A percentile compares a stretch with the other conserved stretches of the same genome.
phyloP scores from a whole-genome alignment of 2,888 invertebrate genomes.

The Mycogona germanica region DNA sequence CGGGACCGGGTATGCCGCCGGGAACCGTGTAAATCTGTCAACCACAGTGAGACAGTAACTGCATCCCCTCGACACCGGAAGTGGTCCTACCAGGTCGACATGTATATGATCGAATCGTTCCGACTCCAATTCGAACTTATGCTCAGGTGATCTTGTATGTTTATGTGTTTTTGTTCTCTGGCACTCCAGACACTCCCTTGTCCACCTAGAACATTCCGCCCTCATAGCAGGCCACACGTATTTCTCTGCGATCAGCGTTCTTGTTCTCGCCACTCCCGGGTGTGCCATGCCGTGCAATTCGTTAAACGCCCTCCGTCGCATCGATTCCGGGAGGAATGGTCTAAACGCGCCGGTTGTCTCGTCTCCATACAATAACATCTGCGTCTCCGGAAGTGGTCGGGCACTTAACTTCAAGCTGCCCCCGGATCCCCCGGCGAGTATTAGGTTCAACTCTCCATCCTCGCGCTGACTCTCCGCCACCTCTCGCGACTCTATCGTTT shows the following conservation, averaged over 20 bases:
- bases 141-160: not conserved
- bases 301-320: not conserved
- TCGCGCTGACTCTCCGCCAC: not conserved
- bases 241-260: not conserved
- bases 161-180: slow-evolving; percentile 4
- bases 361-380: not conserved
- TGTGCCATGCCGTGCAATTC: not conserved
- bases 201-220: not conserved
- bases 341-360: not conserved
- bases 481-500: not conserved
- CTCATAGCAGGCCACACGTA: slow-evolving; percentile 11
- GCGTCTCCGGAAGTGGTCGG: not conserved
- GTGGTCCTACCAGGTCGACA: slow-evolving; percentile 8
- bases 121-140: not conserved
- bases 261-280: not conserved
- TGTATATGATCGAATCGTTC: not conserved
- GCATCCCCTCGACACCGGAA: slow-evolving; percentile 7
- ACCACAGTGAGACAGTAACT: slow-evolving; percentile 7
- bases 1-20: slow-evolving; percentile 1
- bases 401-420: not conserved
- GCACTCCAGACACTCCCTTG: not conserved
- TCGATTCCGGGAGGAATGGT: not conserved
- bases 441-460: not conserved
- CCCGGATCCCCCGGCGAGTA: not conserved
- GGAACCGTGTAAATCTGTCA: slow-evolving; percentile 11